Base-by-base conservation (phyloP, 2,888 invertebrate genomes). In the Exocentrus adspersus region DNA sequence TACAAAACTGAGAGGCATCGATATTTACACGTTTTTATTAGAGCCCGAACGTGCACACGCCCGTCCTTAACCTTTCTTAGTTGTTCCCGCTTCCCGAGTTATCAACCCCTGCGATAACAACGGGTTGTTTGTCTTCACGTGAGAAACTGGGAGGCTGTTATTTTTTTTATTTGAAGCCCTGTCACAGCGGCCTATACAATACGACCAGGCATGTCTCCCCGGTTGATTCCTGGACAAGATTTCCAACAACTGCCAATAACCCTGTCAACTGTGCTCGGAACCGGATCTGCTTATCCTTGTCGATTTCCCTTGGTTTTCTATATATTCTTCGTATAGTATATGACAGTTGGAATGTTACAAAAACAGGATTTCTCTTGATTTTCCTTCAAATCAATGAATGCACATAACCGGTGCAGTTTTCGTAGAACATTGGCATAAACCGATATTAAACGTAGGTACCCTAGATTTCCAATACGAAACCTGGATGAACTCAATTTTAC, bases 121-220 rank as follows among this genome's bases (percentile, higher is more conserved):
- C 48, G 28, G 28, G 20, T 28, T 48, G 48, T 48, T 48, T 17
- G 19, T 45, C n/a, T 48, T 48, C 48, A 48, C 28, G 48, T 14
- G 7, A 19, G 46, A 48, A 48, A 48, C 17, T 14, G 28, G 48
- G 14, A 7, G 48, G 16, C 16, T 20, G 28, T 48, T 48, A 48
- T 48, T 48, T 48, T 48, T n/a, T 48, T 48, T 48, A 48, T 48
- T 48, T 14, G 48, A 48, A 9, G 28, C 48, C 28, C 4, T n/a
- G 37, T 12, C 37, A 37, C 37, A 37, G 14, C 37, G 12, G n/a
- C n/a, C 37, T 5, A 37, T 37, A 9, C 14, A 37, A 24, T 24
- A 24, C 24, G 24, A 24, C 24, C 7, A 24, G 24, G 24, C 24
- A 24, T 7, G 37, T 1, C 37, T 37, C 37, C 37, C 12, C 12